These are phyloP conservation scores for Lanius ludovicianus DNA, from an alignment of 2,113 vertebrate species.

Conservation along the genomic window DNA sequence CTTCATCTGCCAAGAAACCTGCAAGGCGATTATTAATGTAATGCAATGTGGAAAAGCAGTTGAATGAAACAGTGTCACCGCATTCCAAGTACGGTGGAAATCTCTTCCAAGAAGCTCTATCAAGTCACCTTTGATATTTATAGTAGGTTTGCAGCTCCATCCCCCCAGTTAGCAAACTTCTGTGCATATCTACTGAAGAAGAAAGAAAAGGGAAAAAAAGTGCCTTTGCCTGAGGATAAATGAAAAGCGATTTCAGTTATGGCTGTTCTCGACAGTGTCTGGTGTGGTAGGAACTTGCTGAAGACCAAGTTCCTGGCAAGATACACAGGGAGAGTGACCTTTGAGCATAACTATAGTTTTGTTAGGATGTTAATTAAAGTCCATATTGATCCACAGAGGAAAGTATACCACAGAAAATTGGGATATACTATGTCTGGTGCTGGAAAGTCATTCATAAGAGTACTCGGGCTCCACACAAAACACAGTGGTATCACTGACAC, in stretches of 20 bases:
- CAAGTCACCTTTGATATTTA: constrained; percentile 56
- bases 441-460: constrained; percentile 24
- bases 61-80: constrained; percentile 38
- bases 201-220: background rate
- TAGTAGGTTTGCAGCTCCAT: constrained; percentile 28
- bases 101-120: constrained; percentile 52
- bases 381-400: constrained; percentile 15
- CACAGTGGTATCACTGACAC: background rate
- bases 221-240: constrained; percentile 13
- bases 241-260: constrained; percentile 14
- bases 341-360: constrained; percentile 2
- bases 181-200: background rate
- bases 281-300: background rate
- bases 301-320: constrained; percentile 2
- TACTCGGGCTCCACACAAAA: background rate
- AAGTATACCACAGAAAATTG: constrained; percentile 21
- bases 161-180: constrained; percentile 41
- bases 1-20: constrained; percentile 59
- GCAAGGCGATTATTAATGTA: constrained; percentile 56
- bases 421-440: background rate
- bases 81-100: constrained; percentile 44
- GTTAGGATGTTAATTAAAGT: constrained; percentile 42
- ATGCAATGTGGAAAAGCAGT: constrained; percentile 32
- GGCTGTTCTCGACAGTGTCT: background rate
- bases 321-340: background rate